A percentile compares a stretch with the other conserved stretches of the same genome.
phyloP scores from a whole-genome alignment of 1,140 invertebrate species.

The Drosophila micromelanica region DNA sequence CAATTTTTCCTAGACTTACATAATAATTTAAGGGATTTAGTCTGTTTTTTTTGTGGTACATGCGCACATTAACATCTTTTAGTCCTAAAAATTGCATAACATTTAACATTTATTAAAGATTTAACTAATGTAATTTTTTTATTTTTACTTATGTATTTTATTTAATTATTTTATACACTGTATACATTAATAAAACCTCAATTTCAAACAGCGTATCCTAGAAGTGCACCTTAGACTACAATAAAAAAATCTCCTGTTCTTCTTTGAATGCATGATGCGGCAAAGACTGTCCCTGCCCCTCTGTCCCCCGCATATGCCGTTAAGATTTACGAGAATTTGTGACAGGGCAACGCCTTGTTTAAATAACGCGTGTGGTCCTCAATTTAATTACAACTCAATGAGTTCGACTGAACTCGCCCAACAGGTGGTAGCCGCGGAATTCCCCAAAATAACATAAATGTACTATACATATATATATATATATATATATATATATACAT shows the following conservation, averaged over 20 bases:
- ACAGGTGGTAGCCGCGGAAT: constrained; percentile 59
- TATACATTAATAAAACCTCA: neutral
- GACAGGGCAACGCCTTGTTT: constrained; percentile 62
- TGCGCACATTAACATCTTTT: too few species aligned
- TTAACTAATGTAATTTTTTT: too few species aligned
- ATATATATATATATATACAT: constrained; percentile 6
- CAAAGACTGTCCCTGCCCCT: constrained; percentile 3
- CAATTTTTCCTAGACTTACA: too few species aligned
- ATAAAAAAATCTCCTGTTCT: neutral
- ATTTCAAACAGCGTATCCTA: neutral
- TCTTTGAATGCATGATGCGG: constrained; percentile 41
- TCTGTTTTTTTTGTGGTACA: too few species aligned
- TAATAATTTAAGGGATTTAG: too few species aligned
- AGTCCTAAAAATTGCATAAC: too few species aligned
- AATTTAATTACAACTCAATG: constrained; percentile 76
- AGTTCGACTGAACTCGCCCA: constrained; percentile 70
- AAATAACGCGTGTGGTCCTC: constrained; percentile 61
- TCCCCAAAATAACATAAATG: neutral
- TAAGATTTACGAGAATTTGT: constrained; percentile 67
- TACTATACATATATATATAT: too few species aligned
- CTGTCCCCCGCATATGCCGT: constrained; percentile 52
- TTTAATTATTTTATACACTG: too few species aligned
- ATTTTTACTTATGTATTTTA: too few species aligned
- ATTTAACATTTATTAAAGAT: too few species aligned
- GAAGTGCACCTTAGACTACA: neutral